Evolutionary conservation across 30 jellyfish, hydroid and myxozoan species (phyloP).

Genomic region (Haliclystus octoradiatus): DNA sequence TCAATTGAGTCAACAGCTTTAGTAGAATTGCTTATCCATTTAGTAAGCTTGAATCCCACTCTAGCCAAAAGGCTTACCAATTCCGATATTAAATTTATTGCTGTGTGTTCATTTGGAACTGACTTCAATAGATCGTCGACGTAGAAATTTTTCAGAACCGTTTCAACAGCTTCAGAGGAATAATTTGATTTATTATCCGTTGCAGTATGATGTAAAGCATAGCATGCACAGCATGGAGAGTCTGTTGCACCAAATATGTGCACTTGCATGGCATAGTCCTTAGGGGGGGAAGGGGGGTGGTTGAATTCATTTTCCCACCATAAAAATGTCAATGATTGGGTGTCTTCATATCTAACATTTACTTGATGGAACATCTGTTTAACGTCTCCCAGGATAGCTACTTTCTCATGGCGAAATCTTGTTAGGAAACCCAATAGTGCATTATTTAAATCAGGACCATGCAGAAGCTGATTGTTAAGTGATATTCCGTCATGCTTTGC

Average conservation of each 20-base stretch:
- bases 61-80: slow-evolving; percentile 2
- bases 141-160: no score
- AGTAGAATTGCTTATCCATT: slow-evolving; percentile 1
- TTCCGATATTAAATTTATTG: slow-evolving; percentile 1
- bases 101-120: slow-evolving; percentile 6
- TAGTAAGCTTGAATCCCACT: slow-evolving; percentile 46
- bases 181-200: background rate
- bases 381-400: no score
- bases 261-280: slow-evolving; percentile 6
- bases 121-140: no score
- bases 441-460: no score
- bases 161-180: slow-evolving; percentile 12
- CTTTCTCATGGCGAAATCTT: no score
- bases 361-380: slow-evolving; percentile 29
- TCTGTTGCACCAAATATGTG: slow-evolving; percentile 9
- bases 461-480: no score
- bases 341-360: no score
- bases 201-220: background rate
- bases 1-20: background rate
- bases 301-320: no score
- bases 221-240: slow-evolving; percentile 20
- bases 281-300: no score
- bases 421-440: no score
- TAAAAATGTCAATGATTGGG: no score
- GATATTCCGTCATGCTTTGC: no score